Evolutionary conservation across 1,140 invertebrate species (phyloP).

Genomic region (Condylostylus longicornis): DNA sequence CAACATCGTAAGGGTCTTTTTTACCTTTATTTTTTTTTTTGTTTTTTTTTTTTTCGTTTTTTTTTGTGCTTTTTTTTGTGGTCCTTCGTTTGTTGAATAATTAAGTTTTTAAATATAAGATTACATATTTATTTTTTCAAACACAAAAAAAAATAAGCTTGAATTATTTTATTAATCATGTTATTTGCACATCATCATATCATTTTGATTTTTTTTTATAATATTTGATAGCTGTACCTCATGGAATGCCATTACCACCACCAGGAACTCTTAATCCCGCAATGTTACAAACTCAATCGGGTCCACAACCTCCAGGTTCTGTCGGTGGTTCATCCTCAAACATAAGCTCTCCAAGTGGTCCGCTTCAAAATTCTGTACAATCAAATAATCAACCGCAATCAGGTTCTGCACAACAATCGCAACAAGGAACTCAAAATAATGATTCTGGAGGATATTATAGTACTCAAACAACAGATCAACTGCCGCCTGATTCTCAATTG

Average conservation of each 20-base stretch:
- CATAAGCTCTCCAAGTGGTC: conserved; percentile 16
- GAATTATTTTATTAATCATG: background rate
- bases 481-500: conserved; percentile 17
- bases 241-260: conserved; percentile 23
- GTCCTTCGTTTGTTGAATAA: too few relatives aligned
- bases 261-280: conserved; percentile 22
- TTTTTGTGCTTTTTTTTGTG: conserved; percentile 7
- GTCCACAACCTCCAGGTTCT: conserved; percentile 23
- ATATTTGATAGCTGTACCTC: conserved; percentile 21
- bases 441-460: conserved; percentile 16
- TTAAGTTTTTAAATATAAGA: too few relatives aligned
- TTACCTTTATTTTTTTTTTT: conserved; percentile 35
- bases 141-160: background rate
- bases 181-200: background rate
- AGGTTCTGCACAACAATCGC: conserved; percentile 12
- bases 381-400: conserved; percentile 20
- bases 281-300: conserved; percentile 16
- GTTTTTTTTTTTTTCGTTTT: conserved; percentile 12
- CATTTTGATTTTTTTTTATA: background rate
- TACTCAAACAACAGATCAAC: conserved; percentile 18
- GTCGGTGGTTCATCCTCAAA: conserved; percentile 7
- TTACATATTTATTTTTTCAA: too few relatives aligned
- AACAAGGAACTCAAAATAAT: too few relatives aligned
- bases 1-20: conserved; percentile 38
- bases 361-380: conserved; percentile 18